Evolutionary conservation across 2,888 invertebrate species (phyloP), one percentile per base, ranked within the genome.

Genomic region (Plebejus argus): DNA sequence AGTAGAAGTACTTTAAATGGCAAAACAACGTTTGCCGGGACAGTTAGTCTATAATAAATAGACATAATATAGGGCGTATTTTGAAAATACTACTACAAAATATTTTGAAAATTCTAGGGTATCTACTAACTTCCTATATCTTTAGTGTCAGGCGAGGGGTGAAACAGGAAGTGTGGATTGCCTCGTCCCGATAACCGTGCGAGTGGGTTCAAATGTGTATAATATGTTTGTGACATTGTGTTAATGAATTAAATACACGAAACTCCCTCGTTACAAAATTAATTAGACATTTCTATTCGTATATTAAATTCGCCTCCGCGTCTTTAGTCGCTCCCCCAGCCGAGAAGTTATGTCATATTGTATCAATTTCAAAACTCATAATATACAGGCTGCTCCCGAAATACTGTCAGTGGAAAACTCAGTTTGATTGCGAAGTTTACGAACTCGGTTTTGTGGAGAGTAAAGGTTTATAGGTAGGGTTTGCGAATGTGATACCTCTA

Each of bases 191-290:
- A 74, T 74, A 74, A 74, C 45, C 53, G 49, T 74, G 23, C 74
- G 53, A 74, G 45, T 74, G 74, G 45, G 74, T 74, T 74, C 18
- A 45, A 53, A 74, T 53, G 74, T 74, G 74, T 28, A 53, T 74
- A 49, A 74, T 74, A 53, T 53, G 74, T 74, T 74, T 74, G 74
- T 49, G 49, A 74, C 74, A 74, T 74, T 74, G 49, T 74, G 74
- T 49, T 74, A 74, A 74, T 53, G 74, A 74, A 74, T 74, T 49
- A 45, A 72, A 72, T 45, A 72, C 72, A 72, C 23, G 72, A 72
- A 72, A 45, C 72, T 72, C 23, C 49, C 74, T 23, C 23, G 74
- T 53, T 74, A 49, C 74, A 28, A 74, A 74, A 74, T 74, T 74
- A 74, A 74, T 72, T 72, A 72, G 72, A 74, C 71, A 71, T 71